These are phyloP conservation scores for Sialis fuliginosa DNA, from an alignment of 2,888 invertebrate species.

Conservation along the genomic window DNA sequence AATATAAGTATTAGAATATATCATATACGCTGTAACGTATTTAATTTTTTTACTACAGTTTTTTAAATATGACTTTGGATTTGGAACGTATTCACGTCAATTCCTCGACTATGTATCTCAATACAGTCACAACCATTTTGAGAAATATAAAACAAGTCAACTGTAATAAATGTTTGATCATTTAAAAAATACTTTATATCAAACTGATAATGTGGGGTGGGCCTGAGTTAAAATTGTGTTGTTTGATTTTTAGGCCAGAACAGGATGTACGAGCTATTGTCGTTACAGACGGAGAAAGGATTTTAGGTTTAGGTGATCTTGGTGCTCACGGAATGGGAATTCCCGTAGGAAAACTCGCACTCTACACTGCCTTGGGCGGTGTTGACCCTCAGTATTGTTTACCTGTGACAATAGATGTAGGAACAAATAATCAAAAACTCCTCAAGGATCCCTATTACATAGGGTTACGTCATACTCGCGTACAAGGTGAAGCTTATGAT, in stretches of 20 bases:
- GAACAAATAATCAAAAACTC: slow-evolving; percentile 73
- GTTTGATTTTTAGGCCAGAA: slow-evolving; percentile 48
- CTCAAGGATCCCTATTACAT: slow-evolving; percentile 90
- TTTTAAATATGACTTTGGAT: too few species aligned
- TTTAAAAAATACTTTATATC: too few species aligned
- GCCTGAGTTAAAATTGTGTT: neutral
- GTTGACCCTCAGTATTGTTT: slow-evolving; percentile 91
- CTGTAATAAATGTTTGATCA: too few species aligned
- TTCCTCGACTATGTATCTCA: neutral
- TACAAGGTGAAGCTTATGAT: slow-evolving; percentile 73
- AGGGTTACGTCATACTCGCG: slow-evolving; percentile 71
- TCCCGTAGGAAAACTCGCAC: slow-evolving; percentile 88
- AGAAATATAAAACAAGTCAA: too few species aligned
- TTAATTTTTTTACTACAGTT: too few species aligned
- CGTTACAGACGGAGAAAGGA: slow-evolving; percentile 96
- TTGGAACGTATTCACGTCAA: too few species aligned
- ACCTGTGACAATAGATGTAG: slow-evolving; percentile 87
- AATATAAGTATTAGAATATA: too few species aligned
- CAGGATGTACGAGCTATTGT: slow-evolving; percentile 74
- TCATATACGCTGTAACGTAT: too few species aligned
- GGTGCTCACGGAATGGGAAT: slow-evolving; percentile 99
- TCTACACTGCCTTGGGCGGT: slow-evolving; percentile 94
- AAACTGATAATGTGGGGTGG: too few species aligned
- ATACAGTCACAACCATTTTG: neutral
- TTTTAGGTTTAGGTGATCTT: slow-evolving; percentile 91